phyloP scores from a whole-genome alignment of 2,113 vertebrate species.

The Azemiops feae region DNA sequence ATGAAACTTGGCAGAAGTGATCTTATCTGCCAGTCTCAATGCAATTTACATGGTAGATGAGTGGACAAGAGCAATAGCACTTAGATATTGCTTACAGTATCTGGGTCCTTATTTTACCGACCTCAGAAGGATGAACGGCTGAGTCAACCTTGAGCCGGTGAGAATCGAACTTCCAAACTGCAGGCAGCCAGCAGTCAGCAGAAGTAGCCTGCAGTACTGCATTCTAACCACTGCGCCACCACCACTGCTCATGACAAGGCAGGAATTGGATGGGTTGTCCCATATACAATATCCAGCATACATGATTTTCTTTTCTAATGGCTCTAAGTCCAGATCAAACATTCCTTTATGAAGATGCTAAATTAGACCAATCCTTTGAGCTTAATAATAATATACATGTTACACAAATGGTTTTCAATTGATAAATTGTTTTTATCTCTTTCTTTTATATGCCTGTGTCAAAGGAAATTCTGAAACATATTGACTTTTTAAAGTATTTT shows the following conservation, averaged over 20 bases:
- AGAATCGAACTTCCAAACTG: too few relatives aligned
- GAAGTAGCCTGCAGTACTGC: too few relatives aligned
- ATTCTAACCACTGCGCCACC: too few relatives aligned
- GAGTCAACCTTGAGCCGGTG: too few relatives aligned
- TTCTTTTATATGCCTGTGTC: neutral
- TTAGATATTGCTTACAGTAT: too few relatives aligned
- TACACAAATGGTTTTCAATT: neutral
- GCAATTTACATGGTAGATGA: conserved; percentile 57
- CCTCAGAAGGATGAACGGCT: too few relatives aligned
- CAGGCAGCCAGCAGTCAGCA: too few relatives aligned
- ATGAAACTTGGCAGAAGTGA: conserved; percentile 47
- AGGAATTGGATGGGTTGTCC: conserved; percentile 53
- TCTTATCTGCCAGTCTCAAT: conserved; percentile 60
- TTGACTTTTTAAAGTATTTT: neutral
- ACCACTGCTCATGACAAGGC: conserved; percentile 17
- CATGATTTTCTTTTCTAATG: conserved; percentile 68
- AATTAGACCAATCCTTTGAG: conserved; percentile 72
- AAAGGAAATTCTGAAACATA: neutral
- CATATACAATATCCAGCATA: conserved; percentile 59
- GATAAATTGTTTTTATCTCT: neutral
- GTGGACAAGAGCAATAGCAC: conserved; percentile 22
- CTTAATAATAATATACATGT: conserved; percentile 4
- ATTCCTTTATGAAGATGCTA: conserved; percentile 72
- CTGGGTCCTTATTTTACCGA: too few relatives aligned
- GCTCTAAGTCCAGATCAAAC: conserved; percentile 61